Conservation (phyloP, 2,888 invertebrate genomes). For the Capitulum mitella region DNA sequence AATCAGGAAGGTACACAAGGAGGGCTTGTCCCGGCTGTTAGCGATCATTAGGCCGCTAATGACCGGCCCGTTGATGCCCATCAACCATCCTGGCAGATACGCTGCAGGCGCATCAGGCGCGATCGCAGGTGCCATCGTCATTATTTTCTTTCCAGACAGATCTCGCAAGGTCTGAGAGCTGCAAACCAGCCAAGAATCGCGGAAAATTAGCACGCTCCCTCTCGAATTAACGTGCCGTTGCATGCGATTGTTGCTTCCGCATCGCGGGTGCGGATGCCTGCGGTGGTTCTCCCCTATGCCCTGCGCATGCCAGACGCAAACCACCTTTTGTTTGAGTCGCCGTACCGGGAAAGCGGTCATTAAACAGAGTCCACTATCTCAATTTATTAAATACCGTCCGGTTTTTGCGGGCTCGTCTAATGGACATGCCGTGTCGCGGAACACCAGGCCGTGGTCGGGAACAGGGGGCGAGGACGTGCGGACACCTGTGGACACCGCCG, state of each 20-base stretch:
- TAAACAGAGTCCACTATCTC: not conserved
- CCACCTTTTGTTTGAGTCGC: too few relatives aligned
- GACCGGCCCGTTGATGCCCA: not conserved
- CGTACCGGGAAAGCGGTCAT: not conserved
- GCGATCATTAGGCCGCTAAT: not conserved
- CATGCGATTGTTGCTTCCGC: not conserved
- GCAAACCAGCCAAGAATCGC: too few relatives aligned
- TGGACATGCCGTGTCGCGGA: not conserved
- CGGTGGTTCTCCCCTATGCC: too few relatives aligned
- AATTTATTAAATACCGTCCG: conserved; percentile 1
- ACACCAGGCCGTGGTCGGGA: not conserved
- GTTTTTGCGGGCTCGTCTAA: not conserved
- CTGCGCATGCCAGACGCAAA: too few relatives aligned
- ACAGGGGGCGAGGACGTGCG: not conserved
- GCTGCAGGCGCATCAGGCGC: too few relatives aligned
- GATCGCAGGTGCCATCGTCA: too few relatives aligned
- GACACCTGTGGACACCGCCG: not conserved
- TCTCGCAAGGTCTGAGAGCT: too few relatives aligned
- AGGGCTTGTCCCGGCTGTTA: not conserved
- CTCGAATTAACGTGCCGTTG: too few relatives aligned
- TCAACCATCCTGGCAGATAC: not conserved
- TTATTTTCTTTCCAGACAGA: too few relatives aligned
- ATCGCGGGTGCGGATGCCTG: too few relatives aligned
- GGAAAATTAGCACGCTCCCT: too few relatives aligned
- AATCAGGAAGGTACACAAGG: not conserved